phyloP scores from a whole-genome alignment of 2,113 vertebrate genomes.

The Buteo buteo region DNA sequence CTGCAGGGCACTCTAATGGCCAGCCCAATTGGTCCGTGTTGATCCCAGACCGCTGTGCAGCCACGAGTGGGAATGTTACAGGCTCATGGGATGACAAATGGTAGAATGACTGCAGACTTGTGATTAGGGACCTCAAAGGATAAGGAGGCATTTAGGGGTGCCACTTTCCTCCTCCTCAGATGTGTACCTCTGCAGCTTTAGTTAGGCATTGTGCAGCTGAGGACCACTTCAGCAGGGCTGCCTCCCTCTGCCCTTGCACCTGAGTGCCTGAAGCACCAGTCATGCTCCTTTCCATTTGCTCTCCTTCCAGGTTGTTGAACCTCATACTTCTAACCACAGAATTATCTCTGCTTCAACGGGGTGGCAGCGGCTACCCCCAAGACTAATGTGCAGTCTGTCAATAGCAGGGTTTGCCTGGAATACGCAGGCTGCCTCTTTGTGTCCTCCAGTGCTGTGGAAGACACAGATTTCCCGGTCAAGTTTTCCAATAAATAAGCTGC shows the following conservation, averaged over 20 bases:
- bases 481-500: neutral
- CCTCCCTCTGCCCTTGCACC: neutral
- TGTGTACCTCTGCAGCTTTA: neutral
- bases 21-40: neutral
- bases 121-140: neutral
- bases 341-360: neutral
- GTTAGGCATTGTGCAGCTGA: neutral
- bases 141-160: neutral
- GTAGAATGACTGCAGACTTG: neutral
- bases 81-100: neutral
- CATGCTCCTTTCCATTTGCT: neutral
- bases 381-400: neutral
- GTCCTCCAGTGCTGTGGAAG: neutral
- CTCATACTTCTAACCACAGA: neutral
- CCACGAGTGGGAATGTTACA: neutral
- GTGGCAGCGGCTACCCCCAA: neutral
- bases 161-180: neutral
- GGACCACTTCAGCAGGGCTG: neutral
- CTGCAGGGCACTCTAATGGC: neutral
- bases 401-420: neutral
- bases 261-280: neutral
- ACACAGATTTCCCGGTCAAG: neutral
- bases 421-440: fast-evolving
- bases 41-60: neutral
- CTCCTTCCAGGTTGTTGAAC: neutral